Percentiles rank a stretch among this genome's conserved stretches.
These are phyloP conservation scores for Scaptomyza reducta DNA, from an alignment of 2,888 invertebrate species.

Conservation along the genomic window DNA sequence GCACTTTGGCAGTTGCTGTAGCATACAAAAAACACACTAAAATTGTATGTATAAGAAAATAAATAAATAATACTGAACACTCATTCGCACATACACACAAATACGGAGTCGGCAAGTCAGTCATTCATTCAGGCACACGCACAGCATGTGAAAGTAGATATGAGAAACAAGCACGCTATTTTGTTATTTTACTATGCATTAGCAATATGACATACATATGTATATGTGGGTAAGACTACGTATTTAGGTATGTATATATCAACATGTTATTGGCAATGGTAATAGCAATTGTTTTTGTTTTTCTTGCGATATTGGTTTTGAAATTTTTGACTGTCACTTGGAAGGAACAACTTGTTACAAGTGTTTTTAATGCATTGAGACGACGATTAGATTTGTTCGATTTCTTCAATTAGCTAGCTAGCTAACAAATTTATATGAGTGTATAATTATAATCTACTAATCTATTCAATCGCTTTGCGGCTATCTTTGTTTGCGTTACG, in stretches of 20 bases:
- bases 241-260: constrained; percentile 14
- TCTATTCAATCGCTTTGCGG: constrained; percentile 33
- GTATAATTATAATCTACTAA: constrained; percentile 47
- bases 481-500: constrained; percentile 51
- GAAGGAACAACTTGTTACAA: constrained; percentile 65
- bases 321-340: constrained; percentile 39
- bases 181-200: constrained; percentile 68
- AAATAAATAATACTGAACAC: constrained; percentile 68
- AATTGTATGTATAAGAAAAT: constrained; percentile 15
- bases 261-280: constrained; percentile 67
- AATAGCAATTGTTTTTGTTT: constrained; percentile 56
- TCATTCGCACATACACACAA: constrained; percentile 30
- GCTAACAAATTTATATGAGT: constrained; percentile 29
- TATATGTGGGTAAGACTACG: constrained; percentile 13
- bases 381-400: constrained; percentile 21
- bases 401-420: constrained; percentile 43
- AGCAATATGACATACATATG: constrained; percentile 55
- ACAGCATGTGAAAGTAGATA: constrained; percentile 65
- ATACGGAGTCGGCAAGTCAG: constrained; percentile 6
- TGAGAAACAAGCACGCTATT: constrained; percentile 74
- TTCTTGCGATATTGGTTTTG: constrained; percentile 19
- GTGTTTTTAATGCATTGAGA: constrained; percentile 23
- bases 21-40: constrained; percentile 49
- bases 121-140: constrained; percentile 54
- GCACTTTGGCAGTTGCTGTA: constrained; percentile 71